These are phyloP conservation scores for Coregonus clupeaformis DNA, from an alignment of 2,113 vertebrate species.

Conservation along the genomic window DNA sequence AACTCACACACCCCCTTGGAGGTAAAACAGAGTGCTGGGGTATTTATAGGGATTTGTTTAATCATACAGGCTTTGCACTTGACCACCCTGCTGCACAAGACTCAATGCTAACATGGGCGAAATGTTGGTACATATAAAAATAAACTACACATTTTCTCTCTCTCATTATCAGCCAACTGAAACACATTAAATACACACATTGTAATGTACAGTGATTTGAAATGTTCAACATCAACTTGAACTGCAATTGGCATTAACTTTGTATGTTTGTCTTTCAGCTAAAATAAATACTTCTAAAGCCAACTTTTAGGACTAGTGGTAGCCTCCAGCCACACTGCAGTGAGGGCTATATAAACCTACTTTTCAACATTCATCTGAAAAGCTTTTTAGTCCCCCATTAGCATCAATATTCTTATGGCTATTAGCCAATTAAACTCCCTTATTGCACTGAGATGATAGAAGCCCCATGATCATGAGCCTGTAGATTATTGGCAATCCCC, in stretches of 20 bases:
- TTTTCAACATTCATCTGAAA: slow-evolving; percentile 39
- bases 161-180: too few relatives aligned
- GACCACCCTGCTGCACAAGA: background rate
- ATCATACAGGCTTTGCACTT: slow-evolving; percentile 20
- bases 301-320: background rate
- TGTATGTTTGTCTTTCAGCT: too few relatives aligned
- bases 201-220: too few relatives aligned
- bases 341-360: slow-evolving; percentile 15
- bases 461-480: background rate
- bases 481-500: too few relatives aligned
- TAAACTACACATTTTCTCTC: too few relatives aligned
- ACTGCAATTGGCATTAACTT: background rate
- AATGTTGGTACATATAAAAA: too few relatives aligned
- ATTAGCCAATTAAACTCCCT: background rate
- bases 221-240: too few relatives aligned
- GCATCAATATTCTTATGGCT: slow-evolving; percentile 6
- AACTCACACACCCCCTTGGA: slow-evolving; percentile 31
- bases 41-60: background rate
- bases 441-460: background rate
- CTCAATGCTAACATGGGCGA: too few relatives aligned
- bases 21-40: background rate
- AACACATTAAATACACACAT: too few relatives aligned
- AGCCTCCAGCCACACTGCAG: background rate
- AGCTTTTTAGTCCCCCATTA: slow-evolving; percentile 36
- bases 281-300: background rate